Evolutionary conservation across 2,888 invertebrate genomes (phyloP), one percentile per base, ranked within the genome.

Genomic region (Leptinotarsa tumamoca): DNA sequence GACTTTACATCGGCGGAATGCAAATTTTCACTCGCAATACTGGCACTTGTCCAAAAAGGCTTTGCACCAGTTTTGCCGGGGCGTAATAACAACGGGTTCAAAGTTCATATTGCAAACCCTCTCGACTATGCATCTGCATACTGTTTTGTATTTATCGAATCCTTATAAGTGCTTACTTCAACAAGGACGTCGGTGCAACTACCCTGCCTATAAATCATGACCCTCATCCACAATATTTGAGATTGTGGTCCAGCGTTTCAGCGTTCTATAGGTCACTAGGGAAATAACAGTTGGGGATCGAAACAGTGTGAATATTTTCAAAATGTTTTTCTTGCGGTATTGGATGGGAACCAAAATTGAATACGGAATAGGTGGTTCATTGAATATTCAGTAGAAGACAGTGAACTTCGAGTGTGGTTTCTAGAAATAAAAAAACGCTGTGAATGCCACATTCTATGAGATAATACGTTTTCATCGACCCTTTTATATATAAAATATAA

Each of bases 31-130:
- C 75, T 72, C 72, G 68, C 33, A 43, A 18, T n/a, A 33, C 68
- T 75, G 75, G 75, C 75, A 68, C 58, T 54, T 72, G 68, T 72
- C 75, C 75, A 75, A 75, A 75, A 72, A 52, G 51, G 68, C 68
- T 68, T n/a, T 23, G 67, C 75, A 49, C 61, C 67, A 67, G 52
- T 43, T 63, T 18, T 15, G 43, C 63, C 5, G 2, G 21, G 4
- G 43, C 33, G 43, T 27, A 27, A 61, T 27, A 61, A 61, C 15
- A 61, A 10, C 0, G 17, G 43, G 63, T n/a, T 63, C n/a, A 63
- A 43, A 63, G 63, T 63, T 63, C 63, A 63, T 63, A 63, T 33
- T 43, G 43, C 63, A 63, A n/a, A 52, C n/a, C 52, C n/a, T n/a
- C 52, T 17, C 4, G n/a, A n/a, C 52, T 52, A 52, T 52, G 43